phyloP scores from a whole-genome alignment of 2,797 vertebrate genomes.

The Brotula barbata region DNA sequence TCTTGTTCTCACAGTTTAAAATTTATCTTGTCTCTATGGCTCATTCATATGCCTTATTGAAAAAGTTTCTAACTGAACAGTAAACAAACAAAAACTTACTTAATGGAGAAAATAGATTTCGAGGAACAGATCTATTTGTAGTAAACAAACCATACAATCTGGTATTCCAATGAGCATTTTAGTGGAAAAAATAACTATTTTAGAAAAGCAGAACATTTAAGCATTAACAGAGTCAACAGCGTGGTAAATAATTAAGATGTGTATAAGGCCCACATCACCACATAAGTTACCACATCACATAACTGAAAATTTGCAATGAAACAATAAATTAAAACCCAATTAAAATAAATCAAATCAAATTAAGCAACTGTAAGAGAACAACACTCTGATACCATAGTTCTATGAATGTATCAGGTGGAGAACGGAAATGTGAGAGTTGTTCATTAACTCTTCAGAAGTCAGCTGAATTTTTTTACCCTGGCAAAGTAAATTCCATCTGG shows the following conservation, averaged over 20 bases:
- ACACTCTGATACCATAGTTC: slow-evolving; percentile 13
- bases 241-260: slow-evolving; percentile 10
- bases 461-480: neutral
- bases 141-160: neutral
- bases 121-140: slow-evolving; percentile 8
- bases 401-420: slow-evolving; percentile 6
- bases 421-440: slow-evolving; percentile 12
- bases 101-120: neutral
- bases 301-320: neutral
- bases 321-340: neutral
- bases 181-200: slow-evolving; percentile 3
- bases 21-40: too few relatives aligned
- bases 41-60: too few relatives aligned
- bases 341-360: slow-evolving; percentile 10
- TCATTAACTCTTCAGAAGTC: slow-evolving; percentile 14
- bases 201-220: too few relatives aligned
- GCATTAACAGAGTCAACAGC: too few relatives aligned
- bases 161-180: slow-evolving; percentile 8
- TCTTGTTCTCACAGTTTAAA: too few relatives aligned
- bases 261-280: too few relatives aligned
- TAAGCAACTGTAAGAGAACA: slow-evolving; percentile 19
- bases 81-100: neutral
- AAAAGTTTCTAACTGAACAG: too few relatives aligned
- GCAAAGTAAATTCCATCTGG: slow-evolving; percentile 2
- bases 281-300: slow-evolving; percentile 28